Evolutionary conservation across 1,140 invertebrate species (phyloP).

Genomic region (Drosophila mauritiana): DNA sequence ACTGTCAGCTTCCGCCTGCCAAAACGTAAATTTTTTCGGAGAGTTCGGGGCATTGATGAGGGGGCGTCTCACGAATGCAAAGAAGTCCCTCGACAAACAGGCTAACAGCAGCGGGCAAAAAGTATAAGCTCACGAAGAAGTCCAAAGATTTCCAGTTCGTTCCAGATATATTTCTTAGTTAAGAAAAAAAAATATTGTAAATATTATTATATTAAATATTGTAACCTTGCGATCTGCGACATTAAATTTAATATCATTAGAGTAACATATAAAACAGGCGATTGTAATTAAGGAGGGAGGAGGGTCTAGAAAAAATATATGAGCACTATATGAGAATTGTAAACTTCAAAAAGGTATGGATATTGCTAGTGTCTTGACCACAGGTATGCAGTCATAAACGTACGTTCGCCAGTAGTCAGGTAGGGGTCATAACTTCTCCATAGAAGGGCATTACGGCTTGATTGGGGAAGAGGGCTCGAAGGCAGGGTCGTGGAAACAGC

Average conservation of each 20-base stretch:
- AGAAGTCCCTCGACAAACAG: not conserved
- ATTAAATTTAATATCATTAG: not conserved
- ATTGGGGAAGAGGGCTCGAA: slow-evolving; percentile 29
- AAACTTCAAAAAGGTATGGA: not conserved
- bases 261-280: not conserved
- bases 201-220: too few relatives aligned
- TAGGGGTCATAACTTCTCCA: slow-evolving; percentile 66
- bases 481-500: slow-evolving; percentile 7
- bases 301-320: not conserved
- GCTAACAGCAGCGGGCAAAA: not conserved
- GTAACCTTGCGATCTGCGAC: not conserved
- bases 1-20: slow-evolving; percentile 59
- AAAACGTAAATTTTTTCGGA: slow-evolving; percentile 62
- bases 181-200: too few relatives aligned
- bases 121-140: not conserved
- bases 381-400: slow-evolving; percentile 11
- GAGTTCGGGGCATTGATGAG: slow-evolving; percentile 33
- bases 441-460: slow-evolving; percentile 72
- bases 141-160: too few relatives aligned
- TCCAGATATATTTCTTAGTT: too few relatives aligned
- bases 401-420: slow-evolving; percentile 37
- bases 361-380: not conserved
- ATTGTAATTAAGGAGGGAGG: not conserved
- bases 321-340: not conserved
- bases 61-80: slow-evolving; percentile 28